These are phyloP conservation scores for Helicoverpa zea DNA, from an alignment of 1,140 invertebrate species.

Conservation along the genomic window DNA sequence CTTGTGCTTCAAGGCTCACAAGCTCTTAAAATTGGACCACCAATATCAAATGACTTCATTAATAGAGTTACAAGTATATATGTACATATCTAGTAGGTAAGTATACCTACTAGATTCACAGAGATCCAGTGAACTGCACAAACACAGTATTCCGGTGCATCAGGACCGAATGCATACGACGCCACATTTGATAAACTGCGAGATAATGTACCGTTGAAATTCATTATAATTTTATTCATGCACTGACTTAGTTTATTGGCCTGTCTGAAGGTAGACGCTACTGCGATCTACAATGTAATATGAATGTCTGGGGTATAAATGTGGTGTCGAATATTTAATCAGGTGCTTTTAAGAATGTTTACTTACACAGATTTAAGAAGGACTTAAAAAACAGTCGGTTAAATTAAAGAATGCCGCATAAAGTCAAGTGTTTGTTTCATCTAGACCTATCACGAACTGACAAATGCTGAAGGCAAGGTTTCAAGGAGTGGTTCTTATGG, in stretches of 20 bases:
- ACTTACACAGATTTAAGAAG: background rate
- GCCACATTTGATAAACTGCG: conserved; percentile 72
- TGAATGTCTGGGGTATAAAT: conserved; percentile 39
- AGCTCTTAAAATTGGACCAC: too few relatives aligned
- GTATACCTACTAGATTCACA: conserved; percentile 38
- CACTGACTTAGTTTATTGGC: conserved; percentile 59
- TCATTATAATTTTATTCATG: conserved; percentile 83
- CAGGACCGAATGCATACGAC: conserved; percentile 68
- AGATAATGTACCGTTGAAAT: conserved; percentile 73
- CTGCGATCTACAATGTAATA: conserved; percentile 48
- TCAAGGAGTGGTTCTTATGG: too few relatives aligned
- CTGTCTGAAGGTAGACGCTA: conserved; percentile 45
- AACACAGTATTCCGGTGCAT: conserved; percentile 51
- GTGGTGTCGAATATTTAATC: conserved; percentile 8
- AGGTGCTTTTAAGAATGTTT: background rate
- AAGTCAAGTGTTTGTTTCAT: too few relatives aligned
- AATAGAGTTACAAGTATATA: background rate
- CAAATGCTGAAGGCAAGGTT: too few relatives aligned
- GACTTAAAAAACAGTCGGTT: too few relatives aligned
- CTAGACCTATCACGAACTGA: too few relatives aligned
- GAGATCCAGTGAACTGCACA: conserved; percentile 31
- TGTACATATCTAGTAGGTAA: conserved; percentile 30
- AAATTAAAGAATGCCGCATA: too few relatives aligned
- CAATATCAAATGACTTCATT: too few relatives aligned
- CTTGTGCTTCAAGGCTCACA: too few relatives aligned